Evolutionary conservation across 2,797 vertebrate species (phyloP), one percentile per base, ranked within the genome.

Genomic region (Telmatherina bonti): DNA sequence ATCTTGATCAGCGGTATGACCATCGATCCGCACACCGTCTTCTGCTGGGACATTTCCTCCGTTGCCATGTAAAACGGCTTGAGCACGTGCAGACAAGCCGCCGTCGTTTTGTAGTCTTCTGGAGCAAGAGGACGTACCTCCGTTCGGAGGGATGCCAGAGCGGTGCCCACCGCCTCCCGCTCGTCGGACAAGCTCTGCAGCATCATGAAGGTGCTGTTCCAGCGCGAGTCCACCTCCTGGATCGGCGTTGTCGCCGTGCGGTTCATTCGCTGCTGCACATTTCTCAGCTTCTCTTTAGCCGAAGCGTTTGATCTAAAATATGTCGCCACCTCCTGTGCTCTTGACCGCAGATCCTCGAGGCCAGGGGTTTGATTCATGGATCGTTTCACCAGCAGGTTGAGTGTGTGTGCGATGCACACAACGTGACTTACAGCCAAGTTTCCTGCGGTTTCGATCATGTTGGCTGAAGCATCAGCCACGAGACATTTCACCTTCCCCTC

Each of bases 371-470:
- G 7, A 43, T 65, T 38, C 18, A 56, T 27, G n/a, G 53, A 57
- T 13, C 47, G 26, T 67, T 67, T 63, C 8, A 66, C 52, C 11
- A 66, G 36, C 1, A 43, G 24, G n/a, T 55, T 55, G 35, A 67
- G 3, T n/a, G 65, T 29, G 56, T 67, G 65, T 35, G 65, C 41
- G 33, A 58, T 58, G 38, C 65, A 45, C 8, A 38, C 65, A 29
- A 49, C 27, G 35, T 63, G 62, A 3, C 31, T 22, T 8, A 51
- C 20, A 22, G 54, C 45, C 33, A 62, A 41, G 12, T 24, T 29
- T 22, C n/a, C 41, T 27, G 30, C 11, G 13, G 41, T 20, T 15
- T 3, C 41, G 16, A 43, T 43, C 41, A 43, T 43, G 41, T 43
- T 5, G 1, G 15, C 5, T 11, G 16, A 5, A 2, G 41, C 41